A percentile compares a stretch with the other conserved stretches of the same genome.
phyloP scores from a whole-genome alignment of 2,888 invertebrate genomes.

The Drosophila niveifrons region DNA sequence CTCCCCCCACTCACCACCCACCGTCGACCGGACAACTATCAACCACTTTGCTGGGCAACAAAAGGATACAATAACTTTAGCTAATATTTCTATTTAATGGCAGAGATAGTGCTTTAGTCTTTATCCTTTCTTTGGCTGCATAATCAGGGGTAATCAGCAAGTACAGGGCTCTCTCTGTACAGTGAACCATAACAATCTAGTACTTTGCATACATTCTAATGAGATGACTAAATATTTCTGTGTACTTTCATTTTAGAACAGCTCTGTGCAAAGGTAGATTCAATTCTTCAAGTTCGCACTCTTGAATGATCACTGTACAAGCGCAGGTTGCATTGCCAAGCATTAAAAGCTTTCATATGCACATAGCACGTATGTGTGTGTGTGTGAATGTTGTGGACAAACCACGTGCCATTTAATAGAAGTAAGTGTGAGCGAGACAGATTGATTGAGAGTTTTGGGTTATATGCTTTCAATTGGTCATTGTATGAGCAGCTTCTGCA shows the following conservation, averaged over 20 bases:
- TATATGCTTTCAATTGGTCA: slow-evolving; percentile 3
- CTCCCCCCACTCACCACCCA: not conserved
- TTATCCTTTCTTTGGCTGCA: not conserved
- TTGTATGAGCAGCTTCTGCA: not conserved
- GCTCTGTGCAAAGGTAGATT: too few species aligned
- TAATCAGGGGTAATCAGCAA: not conserved
- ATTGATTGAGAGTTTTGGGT: slow-evolving; percentile 11
- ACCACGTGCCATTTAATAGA: slow-evolving; percentile 19
- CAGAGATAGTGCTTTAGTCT: not conserved
- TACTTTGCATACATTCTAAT: not conserved
- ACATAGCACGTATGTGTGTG: too few species aligned
- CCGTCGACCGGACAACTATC: not conserved
- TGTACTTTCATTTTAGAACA: too few species aligned
- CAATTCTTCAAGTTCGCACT: too few species aligned
- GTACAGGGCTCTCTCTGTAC: not conserved
- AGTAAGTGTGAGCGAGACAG: slow-evolving; percentile 3
- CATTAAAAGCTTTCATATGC: slow-evolving; percentile 5
- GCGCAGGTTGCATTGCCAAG: not conserved
- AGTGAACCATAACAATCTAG: not conserved
- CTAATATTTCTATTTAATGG: not conserved
- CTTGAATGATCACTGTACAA: not conserved
- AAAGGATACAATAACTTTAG: slow-evolving; percentile 3
- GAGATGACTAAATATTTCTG: not conserved
- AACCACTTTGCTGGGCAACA: not conserved
- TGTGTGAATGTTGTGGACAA: not conserved